Percentiles rank a stretch among this genome's conserved stretches.
Evolutionary conservation across 2,888 invertebrate species (phyloP).

Genomic region (Loripinus fragilis): DNA sequence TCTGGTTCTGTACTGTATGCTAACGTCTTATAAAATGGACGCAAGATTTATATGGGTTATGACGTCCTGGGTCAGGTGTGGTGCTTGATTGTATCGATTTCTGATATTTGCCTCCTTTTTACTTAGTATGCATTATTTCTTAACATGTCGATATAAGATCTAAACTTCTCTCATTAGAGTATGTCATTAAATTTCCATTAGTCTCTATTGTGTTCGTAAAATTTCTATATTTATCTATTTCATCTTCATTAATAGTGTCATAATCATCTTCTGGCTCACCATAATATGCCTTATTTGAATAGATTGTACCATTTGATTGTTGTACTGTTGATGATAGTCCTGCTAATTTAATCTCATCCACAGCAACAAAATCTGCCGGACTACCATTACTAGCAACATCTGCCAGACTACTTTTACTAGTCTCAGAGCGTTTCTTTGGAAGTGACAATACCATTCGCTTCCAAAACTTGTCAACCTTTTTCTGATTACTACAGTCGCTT

Average conservation of each 20-base stretch:
- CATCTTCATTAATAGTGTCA: background rate
- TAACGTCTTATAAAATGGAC: too few relatives aligned
- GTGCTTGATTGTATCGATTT: too few relatives aligned
- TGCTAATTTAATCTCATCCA: background rate
- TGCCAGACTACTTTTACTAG: background rate
- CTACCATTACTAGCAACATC: background rate
- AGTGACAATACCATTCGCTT: slow-evolving; percentile 65
- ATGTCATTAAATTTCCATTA: background rate
- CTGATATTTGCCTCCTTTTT: too few relatives aligned
- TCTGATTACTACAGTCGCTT: slow-evolving; percentile 37
- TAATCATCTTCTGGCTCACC: slow-evolving; percentile 16
- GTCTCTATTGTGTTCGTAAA: background rate
- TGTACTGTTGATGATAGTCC: background rate
- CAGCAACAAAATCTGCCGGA: background rate
- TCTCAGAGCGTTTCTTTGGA: slow-evolving; percentile 58
- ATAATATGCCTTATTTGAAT: background rate
- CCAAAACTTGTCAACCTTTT: slow-evolving; percentile 66
- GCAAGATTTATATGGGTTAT: too few relatives aligned
- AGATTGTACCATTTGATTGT: background rate
- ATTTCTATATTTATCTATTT: background rate
- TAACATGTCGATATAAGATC: too few relatives aligned
- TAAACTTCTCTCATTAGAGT: too few relatives aligned
- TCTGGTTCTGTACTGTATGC: too few relatives aligned
- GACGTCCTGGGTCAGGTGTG: too few relatives aligned
- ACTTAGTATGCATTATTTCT: too few relatives aligned